Evolutionary conservation across 1,140 invertebrate genomes (phyloP).

Genomic region (Akabosia matsudoensis): DNA sequence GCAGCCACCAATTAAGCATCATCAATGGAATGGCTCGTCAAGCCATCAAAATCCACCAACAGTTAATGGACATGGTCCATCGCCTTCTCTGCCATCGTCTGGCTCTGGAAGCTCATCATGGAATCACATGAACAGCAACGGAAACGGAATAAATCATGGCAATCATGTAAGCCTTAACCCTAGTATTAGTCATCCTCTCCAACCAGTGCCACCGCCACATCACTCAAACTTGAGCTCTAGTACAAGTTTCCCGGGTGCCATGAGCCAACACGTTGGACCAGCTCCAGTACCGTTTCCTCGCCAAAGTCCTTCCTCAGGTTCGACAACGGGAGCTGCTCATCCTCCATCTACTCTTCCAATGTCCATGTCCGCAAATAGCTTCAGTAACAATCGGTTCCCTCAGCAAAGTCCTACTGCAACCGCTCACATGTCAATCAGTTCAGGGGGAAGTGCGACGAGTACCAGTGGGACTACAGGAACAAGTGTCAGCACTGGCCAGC

Average conservation of each 20-base stretch:
- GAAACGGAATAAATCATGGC: neutral
- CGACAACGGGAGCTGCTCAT: neutral
- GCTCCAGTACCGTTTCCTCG: slow-evolving; percentile 28
- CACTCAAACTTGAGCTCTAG: slow-evolving; percentile 40
- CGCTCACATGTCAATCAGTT: slow-evolving; percentile 43
- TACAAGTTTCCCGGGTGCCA: slow-evolving; percentile 43
- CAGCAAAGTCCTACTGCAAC: slow-evolving; percentile 36
- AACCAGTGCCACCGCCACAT: slow-evolving; percentile 30
- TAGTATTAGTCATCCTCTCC: neutral
- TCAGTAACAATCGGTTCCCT: slow-evolving; percentile 29
- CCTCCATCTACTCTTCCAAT: slow-evolving; percentile 16
- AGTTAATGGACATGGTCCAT: slow-evolving; percentile 6
- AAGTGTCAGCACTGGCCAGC: slow-evolving; percentile 40
- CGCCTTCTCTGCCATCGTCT: neutral
- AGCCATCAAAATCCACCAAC: neutral
- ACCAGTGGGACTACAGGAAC: slow-evolving; percentile 30
- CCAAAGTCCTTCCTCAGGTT: neutral
- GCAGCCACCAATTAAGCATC: slow-evolving; percentile 20
- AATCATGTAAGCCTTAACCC: neutral
- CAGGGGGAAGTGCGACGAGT: slow-evolving; percentile 41
- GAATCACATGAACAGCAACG: neutral
- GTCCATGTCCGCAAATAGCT: neutral
- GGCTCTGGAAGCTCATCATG: neutral
- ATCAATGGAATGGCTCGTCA: slow-evolving; percentile 24
- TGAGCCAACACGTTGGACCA: slow-evolving; percentile 40